A percentile compares a stretch with the other conserved stretches of the same genome.
Evolutionary conservation across 2,797 vertebrate genomes (phyloP).

Genomic region (Vipera ursinii): DNA sequence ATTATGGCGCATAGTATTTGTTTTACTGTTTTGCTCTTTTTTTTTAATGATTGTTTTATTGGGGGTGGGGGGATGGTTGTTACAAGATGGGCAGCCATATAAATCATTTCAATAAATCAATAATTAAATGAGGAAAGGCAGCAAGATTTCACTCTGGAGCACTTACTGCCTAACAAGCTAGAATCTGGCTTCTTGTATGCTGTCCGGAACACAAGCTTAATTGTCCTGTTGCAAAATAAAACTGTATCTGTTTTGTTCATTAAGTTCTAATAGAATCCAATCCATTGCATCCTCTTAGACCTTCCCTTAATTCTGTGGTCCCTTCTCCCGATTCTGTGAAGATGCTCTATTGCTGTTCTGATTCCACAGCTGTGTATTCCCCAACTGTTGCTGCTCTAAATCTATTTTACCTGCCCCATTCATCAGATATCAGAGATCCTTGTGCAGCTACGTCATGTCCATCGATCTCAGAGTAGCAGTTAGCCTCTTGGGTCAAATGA

Average conservation of each 20-base stretch:
- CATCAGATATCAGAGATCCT: slow-evolving; percentile 38
- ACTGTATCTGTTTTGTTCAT: background rate
- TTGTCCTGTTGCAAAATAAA: background rate
- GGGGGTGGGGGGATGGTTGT: background rate
- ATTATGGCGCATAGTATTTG: background rate
- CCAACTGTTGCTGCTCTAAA: background rate
- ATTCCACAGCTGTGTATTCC: background rate
- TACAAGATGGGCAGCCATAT: background rate
- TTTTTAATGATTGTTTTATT: background rate
- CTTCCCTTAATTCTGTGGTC: background rate
- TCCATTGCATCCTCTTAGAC: background rate
- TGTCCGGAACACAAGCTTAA: background rate
- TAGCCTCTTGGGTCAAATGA: slow-evolving; percentile 48
- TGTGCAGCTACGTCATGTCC: slow-evolving; percentile 46
- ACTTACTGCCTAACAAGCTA: background rate
- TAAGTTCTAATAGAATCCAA: background rate
- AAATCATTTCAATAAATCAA: background rate
- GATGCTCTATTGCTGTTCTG: background rate
- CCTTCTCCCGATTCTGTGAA: background rate
- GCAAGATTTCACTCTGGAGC: background rate
- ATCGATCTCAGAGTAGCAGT: slow-evolving; percentile 40
- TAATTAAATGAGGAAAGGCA: background rate
- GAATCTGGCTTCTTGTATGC: background rate
- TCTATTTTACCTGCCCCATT: slow-evolving; percentile 31
- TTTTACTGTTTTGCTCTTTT: background rate